A percentile compares a stretch with the other conserved stretches of the same genome.
phyloP scores from a whole-genome alignment of 1,140 invertebrate genomes.

The Magallana angulata region DNA sequence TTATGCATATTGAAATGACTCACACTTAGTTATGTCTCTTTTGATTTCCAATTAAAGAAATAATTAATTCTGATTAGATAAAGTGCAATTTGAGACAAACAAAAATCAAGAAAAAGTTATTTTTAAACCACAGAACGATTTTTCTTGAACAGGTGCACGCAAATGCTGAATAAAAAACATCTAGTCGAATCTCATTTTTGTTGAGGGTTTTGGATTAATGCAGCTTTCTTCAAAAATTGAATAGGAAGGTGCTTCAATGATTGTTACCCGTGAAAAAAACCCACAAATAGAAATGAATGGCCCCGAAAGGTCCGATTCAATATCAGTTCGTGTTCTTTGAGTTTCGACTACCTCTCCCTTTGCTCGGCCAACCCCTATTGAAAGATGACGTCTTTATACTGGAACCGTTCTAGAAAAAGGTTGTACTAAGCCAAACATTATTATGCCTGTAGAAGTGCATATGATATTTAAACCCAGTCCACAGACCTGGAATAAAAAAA shows the following conservation, averaged over 20 bases:
- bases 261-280: not conserved
- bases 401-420: too few relatives aligned
- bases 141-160: not conserved
- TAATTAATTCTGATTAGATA: slow-evolving; percentile 1
- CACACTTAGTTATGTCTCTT: not conserved
- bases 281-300: not conserved
- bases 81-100: slow-evolving; percentile 6
- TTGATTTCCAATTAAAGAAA: not conserved
- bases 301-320: not conserved
- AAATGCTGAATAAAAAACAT: not conserved
- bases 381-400: not conserved
- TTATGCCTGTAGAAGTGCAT: not conserved
- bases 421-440: not conserved
- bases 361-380: not conserved
- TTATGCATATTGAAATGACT: slow-evolving; percentile 36
- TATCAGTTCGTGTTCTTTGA: not conserved
- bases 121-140: not conserved
- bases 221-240: not conserved
- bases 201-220: not conserved
- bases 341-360: not conserved
- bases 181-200: not conserved
- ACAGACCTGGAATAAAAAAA: too few relatives aligned
- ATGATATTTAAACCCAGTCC: not conserved
- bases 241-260: not conserved
- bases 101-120: not conserved